A percentile compares a stretch with the other conserved stretches of the same genome.
phyloP scores from a whole-genome alignment of 2,888 invertebrate genomes.

The Polyommatus icarus region DNA sequence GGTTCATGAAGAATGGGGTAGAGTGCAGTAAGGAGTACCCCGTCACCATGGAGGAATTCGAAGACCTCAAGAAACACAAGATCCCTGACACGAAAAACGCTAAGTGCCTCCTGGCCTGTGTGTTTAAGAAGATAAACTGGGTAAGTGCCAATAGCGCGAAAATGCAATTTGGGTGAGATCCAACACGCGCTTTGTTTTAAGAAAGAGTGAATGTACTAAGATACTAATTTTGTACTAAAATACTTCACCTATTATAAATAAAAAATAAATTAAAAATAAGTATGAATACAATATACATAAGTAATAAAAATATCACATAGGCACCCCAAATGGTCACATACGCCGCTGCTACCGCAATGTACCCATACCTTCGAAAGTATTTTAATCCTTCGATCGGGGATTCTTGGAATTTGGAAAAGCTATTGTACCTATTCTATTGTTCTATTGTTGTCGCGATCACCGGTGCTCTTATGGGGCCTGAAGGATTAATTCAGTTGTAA shows the following conservation, averaged over 20 bases:
- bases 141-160: conserved; percentile 51
- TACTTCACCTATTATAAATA: too few relatives aligned
- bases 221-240: not conserved
- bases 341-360: too few relatives aligned
- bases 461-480: too few relatives aligned
- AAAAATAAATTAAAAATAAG: not conserved
- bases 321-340: too few relatives aligned
- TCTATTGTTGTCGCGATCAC: too few relatives aligned
- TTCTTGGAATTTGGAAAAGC: too few relatives aligned
- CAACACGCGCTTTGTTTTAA: not conserved
- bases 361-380: too few relatives aligned
- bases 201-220: not conserved
- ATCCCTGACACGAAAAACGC: conserved; percentile 59
- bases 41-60: conserved; percentile 55
- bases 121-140: conserved; percentile 65
- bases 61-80: conserved; percentile 58
- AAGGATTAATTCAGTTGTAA: too few relatives aligned
- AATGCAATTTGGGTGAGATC: not conserved
- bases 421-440: too few relatives aligned
- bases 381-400: too few relatives aligned
- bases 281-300: not conserved
- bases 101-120: conserved; percentile 73
- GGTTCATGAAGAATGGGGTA: conserved; percentile 57
- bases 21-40: conserved; percentile 58
- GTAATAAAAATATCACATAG: too few relatives aligned